Evolutionary conservation across 2,113 vertebrate species (phyloP).

Genomic region (Pachypanchax playfairii): DNA sequence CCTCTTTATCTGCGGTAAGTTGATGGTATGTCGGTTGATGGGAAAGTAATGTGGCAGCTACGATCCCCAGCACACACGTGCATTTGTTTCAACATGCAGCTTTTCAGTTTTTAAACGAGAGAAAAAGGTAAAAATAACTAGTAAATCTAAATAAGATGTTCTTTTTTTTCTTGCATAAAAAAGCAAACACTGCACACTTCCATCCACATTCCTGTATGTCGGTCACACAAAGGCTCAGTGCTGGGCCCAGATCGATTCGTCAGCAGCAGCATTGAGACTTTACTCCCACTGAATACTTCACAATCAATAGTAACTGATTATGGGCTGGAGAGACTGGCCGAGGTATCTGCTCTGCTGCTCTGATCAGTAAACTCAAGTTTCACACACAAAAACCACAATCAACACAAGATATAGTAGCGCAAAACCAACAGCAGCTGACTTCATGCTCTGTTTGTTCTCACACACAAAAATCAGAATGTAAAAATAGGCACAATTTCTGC

Average conservation of each 20-base stretch:
- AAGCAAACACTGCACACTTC: slow-evolving; percentile 19
- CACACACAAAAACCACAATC: slow-evolving; percentile 31
- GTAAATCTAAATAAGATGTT: not conserved
- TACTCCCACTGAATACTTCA: slow-evolving; percentile 66
- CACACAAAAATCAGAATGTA: slow-evolving; percentile 6
- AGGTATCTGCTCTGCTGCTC: slow-evolving; percentile 37
- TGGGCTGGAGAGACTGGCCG: slow-evolving; percentile 51
- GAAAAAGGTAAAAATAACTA: not conserved
- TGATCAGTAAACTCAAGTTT: slow-evolving; percentile 22
- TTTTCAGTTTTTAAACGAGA: not conserved
- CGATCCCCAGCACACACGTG: slow-evolving; percentile 15
- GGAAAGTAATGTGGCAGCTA: slow-evolving; percentile 42
- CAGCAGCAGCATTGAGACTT: slow-evolving; percentile 58
- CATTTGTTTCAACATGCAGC: slow-evolving; percentile 8
- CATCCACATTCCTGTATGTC: slow-evolving; percentile 48
- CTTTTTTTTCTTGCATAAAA: slow-evolving; percentile 9
- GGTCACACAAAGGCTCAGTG: slow-evolving; percentile 52
- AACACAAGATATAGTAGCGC: slow-evolving; percentile 20
- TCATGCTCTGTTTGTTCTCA: not conserved
- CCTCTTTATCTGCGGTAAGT: slow-evolving; percentile 60
- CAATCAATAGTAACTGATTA: slow-evolving; percentile 73
- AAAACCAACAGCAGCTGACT: slow-evolving; percentile 37
- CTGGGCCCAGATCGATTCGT: slow-evolving; percentile 55
- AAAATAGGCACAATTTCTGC: slow-evolving; percentile 25
- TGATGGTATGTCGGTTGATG: slow-evolving; percentile 68